Base-by-base conservation (phyloP, 2,113 vertebrate genomes). In the Euleptes europaea region DNA sequence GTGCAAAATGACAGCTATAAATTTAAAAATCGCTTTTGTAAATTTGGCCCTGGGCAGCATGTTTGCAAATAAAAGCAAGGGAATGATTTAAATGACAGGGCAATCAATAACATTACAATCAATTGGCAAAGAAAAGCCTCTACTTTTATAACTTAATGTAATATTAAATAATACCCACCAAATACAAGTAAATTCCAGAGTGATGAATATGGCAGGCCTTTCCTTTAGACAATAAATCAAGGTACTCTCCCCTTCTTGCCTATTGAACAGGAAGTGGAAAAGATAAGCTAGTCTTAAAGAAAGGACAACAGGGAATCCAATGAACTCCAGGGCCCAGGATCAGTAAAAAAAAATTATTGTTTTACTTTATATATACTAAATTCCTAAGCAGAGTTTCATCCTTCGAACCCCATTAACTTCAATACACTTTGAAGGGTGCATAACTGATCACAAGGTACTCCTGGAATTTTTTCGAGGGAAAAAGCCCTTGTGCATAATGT, bases 51-150 rank as follows among this genome's bases (percentile, higher is more conserved):
- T 76, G 79, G 85, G 70, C 67, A 78, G 85, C 89, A 90, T 77
- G 82, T 67, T 92, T 92, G 49, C 81, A 80, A 88, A 85, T 12
- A 80, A 92, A 90, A 89, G 90, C 90, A 60, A 84, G 66, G 89
- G 65, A 90, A 83, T 92, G 88, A 89, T 91, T 94, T 92, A 84
- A 81, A 82, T 84, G 92, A 67, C 69, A 67, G 47, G 89, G 84
- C 85, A 92, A 93, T 92, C 89, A 89, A 92, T 94, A 92, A 75
- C 72, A 65, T 88, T 86, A 88, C 92, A 94, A 93, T 84, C 81
- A 91, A 44, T 47, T 85, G 88, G 89, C 90, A 92, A 82, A 80
- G 88, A 78, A 81, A 89, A 85, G 49, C 42, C 40, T 13, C 14
- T 80, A 42, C 81, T 80, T 92, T 85, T 88, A 6, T 78, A 91